Evolutionary conservation across 2,888 invertebrate species (phyloP), one percentile per base, ranked within the genome.

Genomic region (Leptothorax acervorum): DNA sequence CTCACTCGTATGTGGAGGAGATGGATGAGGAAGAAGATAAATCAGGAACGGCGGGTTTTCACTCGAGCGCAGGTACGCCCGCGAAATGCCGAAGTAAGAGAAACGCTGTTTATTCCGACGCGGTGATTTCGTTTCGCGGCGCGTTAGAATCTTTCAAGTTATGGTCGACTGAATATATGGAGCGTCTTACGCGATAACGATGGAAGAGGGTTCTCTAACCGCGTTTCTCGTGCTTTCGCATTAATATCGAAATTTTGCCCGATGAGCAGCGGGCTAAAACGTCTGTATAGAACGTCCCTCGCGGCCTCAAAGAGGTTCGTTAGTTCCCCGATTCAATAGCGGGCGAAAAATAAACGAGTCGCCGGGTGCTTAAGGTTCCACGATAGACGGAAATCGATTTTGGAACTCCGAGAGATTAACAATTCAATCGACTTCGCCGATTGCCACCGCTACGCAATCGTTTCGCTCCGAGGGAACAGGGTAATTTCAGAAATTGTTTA

Each of bases 381-480:
- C 57, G 76, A 11, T 70, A 70, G 78, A 79, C 71, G 57, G 71
- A 71, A 79, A 79, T 79, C 79, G 79, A 79, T 79, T 79, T 79
- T 71, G 60, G 60, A 79, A 79, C 79, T 79, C 71, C 35, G 71
- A 71, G 60, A 79, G 71, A 79, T 79, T 79, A 79, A 79, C 79
- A 79, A 79, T 79, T 79, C 79, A 79, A 79, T 79, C 79, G 79
- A 79, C 79, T 60, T 71, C 35, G 60, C 79, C 79, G 79, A 79
- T 79, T 71, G 71, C 79, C 60, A 57, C 57, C 78, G 57, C 45
- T 35, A 62, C 71, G 79, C 60, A 79, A 71, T 79, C 79, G 60
- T 48, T 79, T 60, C 78, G 57, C 79, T 35, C 23, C 71, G 71
- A 71, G 23, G 45, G 78, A 70, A 45, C 57, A 48, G 71, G 71